phyloP scores from a whole-genome alignment of 2,888 invertebrate species.

The Cheilosia impressa region DNA sequence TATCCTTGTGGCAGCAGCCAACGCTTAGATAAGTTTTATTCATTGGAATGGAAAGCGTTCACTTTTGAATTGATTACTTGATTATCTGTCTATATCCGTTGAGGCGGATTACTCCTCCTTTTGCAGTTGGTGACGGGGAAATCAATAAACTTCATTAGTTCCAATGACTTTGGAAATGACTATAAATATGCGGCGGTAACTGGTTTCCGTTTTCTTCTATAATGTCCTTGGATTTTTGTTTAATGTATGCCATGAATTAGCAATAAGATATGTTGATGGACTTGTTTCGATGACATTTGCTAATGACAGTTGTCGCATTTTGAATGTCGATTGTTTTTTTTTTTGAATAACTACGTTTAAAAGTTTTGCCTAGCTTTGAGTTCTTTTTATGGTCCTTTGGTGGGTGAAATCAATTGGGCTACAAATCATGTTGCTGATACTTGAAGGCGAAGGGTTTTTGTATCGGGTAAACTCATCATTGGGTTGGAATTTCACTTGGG shows the following conservation, averaged over 20 bases:
- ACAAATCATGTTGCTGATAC: too few relatives aligned
- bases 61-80: conserved; percentile 20
- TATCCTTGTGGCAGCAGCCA: background rate
- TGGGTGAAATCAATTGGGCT: too few relatives aligned
- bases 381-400: too few relatives aligned
- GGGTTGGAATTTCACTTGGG: too few relatives aligned
- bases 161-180: background rate
- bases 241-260: background rate
- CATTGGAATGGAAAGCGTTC: conserved; percentile 38
- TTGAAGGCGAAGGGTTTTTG: too few relatives aligned
- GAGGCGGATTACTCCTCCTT: background rate
- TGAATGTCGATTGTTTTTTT: too few relatives aligned
- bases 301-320: too few relatives aligned
- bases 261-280: too few relatives aligned
- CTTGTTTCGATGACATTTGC: too few relatives aligned
- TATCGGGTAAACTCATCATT: too few relatives aligned
- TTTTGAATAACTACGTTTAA: too few relatives aligned
- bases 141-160: conserved; percentile 24
- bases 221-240: background rate
- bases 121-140: background rate
- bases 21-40: conserved; percentile 7
- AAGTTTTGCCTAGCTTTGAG: too few relatives aligned
- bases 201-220: background rate
- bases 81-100: conserved; percentile 14
- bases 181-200: background rate